phyloP scores from a whole-genome alignment of 1,140 invertebrate genomes.

The Apis laboriosa region DNA sequence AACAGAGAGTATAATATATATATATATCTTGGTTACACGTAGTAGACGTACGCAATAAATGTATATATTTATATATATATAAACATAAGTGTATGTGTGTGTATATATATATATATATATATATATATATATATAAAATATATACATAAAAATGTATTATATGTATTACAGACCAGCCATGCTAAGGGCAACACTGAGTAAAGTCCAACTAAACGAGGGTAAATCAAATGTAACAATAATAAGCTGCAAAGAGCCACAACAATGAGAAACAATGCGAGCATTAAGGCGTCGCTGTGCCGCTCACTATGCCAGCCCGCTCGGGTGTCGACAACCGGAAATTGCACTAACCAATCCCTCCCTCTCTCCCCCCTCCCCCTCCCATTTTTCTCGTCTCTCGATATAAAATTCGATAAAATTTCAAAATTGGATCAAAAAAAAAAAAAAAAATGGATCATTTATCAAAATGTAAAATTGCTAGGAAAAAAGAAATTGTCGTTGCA shows the following conservation, averaged over 20 bases:
- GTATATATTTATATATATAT: constrained; percentile 50
- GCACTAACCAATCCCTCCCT: too few species aligned
- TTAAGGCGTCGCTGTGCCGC: constrained; percentile 69
- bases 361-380: too few species aligned
- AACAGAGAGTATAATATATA: constrained; percentile 11
- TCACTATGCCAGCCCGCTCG: constrained; percentile 65
- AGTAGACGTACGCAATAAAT: constrained; percentile 46
- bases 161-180: constrained; percentile 78
- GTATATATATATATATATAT: constrained; percentile 48
- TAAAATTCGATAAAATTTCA: background rate
- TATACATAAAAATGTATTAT: constrained; percentile 57
- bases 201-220: constrained; percentile 73
- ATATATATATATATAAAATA: constrained; percentile 50
- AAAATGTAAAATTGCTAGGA: too few species aligned
- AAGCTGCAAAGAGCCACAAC: constrained; percentile 82
- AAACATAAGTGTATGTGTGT: constrained; percentile 41
- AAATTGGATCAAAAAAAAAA: too few species aligned
- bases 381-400: background rate
- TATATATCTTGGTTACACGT: constrained; percentile 48
- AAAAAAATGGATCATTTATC: too few species aligned
- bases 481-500: too few species aligned
- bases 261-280: constrained; percentile 82
- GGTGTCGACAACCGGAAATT: background rate
- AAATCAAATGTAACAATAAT: constrained; percentile 77
- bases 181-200: constrained; percentile 80